Evolutionary conservation across 2,888 invertebrate species (phyloP).

Genomic region (Petrolisthes manimaculis): DNA sequence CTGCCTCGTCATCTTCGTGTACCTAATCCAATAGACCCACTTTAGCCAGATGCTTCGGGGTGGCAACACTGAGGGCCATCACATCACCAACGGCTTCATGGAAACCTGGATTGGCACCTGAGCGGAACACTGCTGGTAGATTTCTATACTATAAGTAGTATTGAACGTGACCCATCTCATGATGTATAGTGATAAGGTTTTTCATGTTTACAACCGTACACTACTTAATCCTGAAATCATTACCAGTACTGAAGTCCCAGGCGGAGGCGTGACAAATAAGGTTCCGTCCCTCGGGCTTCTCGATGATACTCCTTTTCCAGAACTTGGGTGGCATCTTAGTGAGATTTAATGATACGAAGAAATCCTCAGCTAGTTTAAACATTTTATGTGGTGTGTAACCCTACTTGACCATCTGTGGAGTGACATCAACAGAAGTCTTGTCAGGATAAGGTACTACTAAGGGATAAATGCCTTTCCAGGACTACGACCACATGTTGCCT

Average conservation of each 20-base stretch:
- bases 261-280: constrained; percentile 71
- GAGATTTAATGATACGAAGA: constrained; percentile 86
- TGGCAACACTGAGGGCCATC: constrained; percentile 81
- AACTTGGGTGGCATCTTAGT: constrained; percentile 84
- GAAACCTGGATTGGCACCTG: constrained; percentile 93
- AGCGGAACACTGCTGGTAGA: constrained; percentile 77
- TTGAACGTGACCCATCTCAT: constrained; percentile 87
- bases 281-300: constrained; percentile 78
- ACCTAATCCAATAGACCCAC: constrained; percentile 78
- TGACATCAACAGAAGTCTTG: constrained; percentile 80
- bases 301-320: constrained; percentile 88
- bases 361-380: constrained; percentile 86
- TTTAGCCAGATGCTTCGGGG: constrained; percentile 80
- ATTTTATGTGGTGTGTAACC: constrained; percentile 82
- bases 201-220: constrained; percentile 84
- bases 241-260: constrained; percentile 72
- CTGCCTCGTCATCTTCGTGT: constrained; percentile 74
- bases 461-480: constrained; percentile 82
- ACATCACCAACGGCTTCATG: constrained; percentile 88
- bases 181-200: constrained; percentile 84
- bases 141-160: constrained; percentile 78
- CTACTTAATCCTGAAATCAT: constrained; percentile 80
- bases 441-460: constrained; percentile 82
- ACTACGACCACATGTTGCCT: constrained; percentile 88
- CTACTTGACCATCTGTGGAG: constrained; percentile 77